phyloP scores from a whole-genome alignment of 2,797 vertebrate genomes.

The Phrynocephalus forsythii region DNA sequence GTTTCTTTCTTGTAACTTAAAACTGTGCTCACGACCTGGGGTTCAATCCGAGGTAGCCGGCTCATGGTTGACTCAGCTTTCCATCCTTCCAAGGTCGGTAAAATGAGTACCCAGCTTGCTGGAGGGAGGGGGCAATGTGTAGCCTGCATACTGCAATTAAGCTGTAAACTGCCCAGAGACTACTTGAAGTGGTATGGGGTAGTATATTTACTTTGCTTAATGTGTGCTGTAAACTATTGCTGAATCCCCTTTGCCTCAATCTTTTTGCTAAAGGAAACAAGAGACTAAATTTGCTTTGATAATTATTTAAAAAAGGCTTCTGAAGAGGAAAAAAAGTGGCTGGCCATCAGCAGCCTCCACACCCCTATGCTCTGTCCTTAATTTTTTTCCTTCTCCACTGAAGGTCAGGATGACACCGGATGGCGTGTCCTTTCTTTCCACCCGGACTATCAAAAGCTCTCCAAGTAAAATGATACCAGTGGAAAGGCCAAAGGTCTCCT shows the following conservation, averaged over 20 bases:
- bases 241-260: neutral
- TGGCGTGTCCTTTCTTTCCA: neutral
- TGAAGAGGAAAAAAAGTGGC: neutral
- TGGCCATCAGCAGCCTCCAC: neutral
- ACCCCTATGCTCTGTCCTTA: neutral
- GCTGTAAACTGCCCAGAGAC: no score
- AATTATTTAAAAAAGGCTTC: no score
- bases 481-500: neutral
- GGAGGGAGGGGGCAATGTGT: no score
- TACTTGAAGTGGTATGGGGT: no score
- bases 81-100: no score
- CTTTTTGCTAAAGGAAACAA: neutral
- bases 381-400: neutral
- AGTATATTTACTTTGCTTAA: neutral
- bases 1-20: neutral
- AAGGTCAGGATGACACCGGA: slow-evolving; percentile 24
- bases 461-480: neutral
- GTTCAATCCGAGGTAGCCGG: no score
- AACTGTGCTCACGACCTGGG: no score
- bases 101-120: no score
- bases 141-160: no score
- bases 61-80: no score
- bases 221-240: neutral
- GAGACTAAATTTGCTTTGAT: no score
- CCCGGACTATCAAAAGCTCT: slow-evolving; percentile 3